A percentile compares a stretch with the other conserved stretches of the same genome.
Evolutionary conservation across 2,888 invertebrate genomes (phyloP).

Genomic region (Scaptomyza polygonia): DNA sequence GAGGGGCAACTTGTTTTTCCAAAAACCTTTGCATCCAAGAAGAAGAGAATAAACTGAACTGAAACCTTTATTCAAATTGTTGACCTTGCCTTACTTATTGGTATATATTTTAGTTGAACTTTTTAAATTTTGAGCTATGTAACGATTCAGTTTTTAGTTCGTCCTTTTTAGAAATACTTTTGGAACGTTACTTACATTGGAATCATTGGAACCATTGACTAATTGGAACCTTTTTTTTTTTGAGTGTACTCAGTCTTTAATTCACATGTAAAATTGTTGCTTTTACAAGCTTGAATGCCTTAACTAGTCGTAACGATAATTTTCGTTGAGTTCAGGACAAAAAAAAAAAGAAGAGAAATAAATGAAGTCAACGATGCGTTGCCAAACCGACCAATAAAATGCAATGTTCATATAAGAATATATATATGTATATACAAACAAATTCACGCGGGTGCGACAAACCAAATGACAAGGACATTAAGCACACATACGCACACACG

Average conservation of each 20-base stretch:
- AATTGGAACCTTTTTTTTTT: too few relatives aligned
- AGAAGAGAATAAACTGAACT: background rate
- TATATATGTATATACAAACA: too few relatives aligned
- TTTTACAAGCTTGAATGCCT: background rate
- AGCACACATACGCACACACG: constrained; percentile 7
- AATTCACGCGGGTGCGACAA: constrained; percentile 77
- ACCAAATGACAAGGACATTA: constrained; percentile 77
- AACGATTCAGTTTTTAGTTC: background rate
- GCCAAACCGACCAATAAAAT: constrained; percentile 67
- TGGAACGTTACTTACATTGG: too few relatives aligned
- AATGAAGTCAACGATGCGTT: too few relatives aligned
- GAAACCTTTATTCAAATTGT: background rate
- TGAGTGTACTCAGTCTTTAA: background rate
- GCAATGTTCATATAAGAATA: constrained; percentile 69
- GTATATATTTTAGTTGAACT: too few relatives aligned
- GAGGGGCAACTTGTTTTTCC: background rate
- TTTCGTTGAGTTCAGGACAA: constrained; percentile 7
- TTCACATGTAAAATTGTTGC: background rate
- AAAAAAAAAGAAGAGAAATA: constrained; percentile 9
- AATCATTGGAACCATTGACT: too few relatives aligned
- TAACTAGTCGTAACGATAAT: background rate
- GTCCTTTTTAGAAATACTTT: too few relatives aligned
- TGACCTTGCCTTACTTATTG: too few relatives aligned
- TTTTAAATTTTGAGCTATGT: too few relatives aligned
- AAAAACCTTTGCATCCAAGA: background rate